These are phyloP conservation scores for Papilio helenus DNA, from an alignment of 1,140 invertebrate species.

Conservation along the genomic window DNA sequence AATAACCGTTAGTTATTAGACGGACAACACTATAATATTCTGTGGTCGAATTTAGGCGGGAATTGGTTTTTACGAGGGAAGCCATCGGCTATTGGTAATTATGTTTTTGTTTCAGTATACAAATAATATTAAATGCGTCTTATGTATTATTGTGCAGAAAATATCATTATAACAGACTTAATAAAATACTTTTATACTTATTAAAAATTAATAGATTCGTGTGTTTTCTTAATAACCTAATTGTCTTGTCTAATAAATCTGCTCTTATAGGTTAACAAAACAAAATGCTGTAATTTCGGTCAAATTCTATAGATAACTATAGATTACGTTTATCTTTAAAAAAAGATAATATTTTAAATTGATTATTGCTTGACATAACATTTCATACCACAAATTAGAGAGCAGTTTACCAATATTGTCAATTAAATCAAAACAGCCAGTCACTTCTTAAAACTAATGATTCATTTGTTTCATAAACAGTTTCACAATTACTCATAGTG, in stretches of 20 bases:
- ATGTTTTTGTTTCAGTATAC: too few relatives aligned
- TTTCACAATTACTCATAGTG: not conserved
- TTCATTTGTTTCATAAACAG: conserved; percentile 12
- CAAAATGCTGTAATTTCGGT: conserved; percentile 22
- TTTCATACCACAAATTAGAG: not conserved
- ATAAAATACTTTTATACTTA: not conserved
- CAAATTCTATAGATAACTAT: conserved; percentile 29
- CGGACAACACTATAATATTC: not conserved
- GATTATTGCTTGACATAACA: not conserved
- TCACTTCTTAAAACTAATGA: conserved; percentile 3
- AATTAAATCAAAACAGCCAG: conserved; percentile 4
- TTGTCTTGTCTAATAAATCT: not conserved
- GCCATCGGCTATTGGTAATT: too few relatives aligned
- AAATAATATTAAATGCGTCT: too few relatives aligned
- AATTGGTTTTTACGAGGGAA: too few relatives aligned
- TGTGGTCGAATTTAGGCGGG: too few relatives aligned
- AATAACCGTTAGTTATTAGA: not conserved
- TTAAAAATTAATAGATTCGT: not conserved
- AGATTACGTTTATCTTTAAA: conserved; percentile 32
- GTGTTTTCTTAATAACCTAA: not conserved
- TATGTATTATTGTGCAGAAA: too few relatives aligned
- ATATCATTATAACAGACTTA: too few relatives aligned
- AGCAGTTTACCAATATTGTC: not conserved
- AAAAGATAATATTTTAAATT: not conserved
- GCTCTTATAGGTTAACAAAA: conserved; percentile 23